phyloP scores from a whole-genome alignment of 2,888 invertebrate genomes.

The Dromius quadrimaculatus region DNA sequence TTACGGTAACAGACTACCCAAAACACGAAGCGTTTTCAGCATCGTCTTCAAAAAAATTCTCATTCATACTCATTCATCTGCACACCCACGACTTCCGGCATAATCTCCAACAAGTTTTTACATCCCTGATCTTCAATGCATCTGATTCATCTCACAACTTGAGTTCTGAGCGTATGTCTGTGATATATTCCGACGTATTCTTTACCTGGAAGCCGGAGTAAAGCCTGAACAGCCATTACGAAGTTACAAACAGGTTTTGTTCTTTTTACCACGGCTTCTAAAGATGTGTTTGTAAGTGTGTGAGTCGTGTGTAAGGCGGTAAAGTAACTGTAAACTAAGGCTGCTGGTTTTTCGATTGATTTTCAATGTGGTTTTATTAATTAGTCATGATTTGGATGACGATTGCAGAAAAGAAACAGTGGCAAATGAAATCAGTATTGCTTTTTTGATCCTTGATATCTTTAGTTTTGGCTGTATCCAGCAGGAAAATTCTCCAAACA shows the following conservation, averaged over 20 bases:
- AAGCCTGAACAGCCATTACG: not conserved
- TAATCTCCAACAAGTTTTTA: not conserved
- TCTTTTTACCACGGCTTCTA: not conserved
- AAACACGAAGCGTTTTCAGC: too few relatives aligned
- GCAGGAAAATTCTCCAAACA: too few relatives aligned
- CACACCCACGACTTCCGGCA: too few relatives aligned
- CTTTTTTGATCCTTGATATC: too few relatives aligned
- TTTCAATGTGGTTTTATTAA: too few relatives aligned
- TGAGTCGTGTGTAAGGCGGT: not conserved
- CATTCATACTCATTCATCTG: too few relatives aligned
- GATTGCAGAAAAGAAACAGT: too few relatives aligned
- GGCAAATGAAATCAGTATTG: too few relatives aligned
- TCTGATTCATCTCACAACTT: not conserved
- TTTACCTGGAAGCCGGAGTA: constrained; percentile 13
- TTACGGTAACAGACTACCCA: too few relatives aligned
- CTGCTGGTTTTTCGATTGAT: not conserved
- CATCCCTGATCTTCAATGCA: not conserved
- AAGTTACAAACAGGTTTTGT: constrained; percentile 13
- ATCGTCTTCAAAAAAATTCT: too few relatives aligned
- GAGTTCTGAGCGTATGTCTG: constrained; percentile 2
- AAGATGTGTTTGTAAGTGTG: not conserved
- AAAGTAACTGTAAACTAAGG: not conserved
- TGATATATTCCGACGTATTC: not conserved
- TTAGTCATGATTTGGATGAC: too few relatives aligned
- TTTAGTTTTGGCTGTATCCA: too few relatives aligned